Percentiles rank a stretch among this genome's conserved stretches.
These are phyloP conservation scores for Chaunax sp. DNA, from an alignment of 2,797 vertebrate species.

Conservation along the genomic window DNA sequence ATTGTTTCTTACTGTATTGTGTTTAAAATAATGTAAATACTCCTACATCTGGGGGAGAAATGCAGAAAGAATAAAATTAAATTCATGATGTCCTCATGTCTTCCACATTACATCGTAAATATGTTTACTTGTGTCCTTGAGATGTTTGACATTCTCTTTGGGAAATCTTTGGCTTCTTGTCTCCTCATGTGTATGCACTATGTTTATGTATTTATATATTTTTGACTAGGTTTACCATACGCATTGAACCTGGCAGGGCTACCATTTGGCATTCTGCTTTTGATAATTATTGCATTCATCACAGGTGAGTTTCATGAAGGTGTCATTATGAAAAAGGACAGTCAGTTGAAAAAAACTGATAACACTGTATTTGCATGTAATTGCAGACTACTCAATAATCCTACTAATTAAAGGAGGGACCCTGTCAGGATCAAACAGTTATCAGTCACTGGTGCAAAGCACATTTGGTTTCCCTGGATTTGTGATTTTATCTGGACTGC, in stretches of 20 bases:
- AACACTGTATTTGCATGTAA: constrained; percentile 44
- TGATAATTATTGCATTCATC: constrained; percentile 88
- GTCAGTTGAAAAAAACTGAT: background rate
- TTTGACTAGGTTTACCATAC: constrained; percentile 89
- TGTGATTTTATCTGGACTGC: constrained; percentile 89
- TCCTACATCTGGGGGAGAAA: background rate
- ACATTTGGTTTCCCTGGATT: constrained; percentile 92
- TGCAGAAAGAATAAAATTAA: too few relatives aligned
- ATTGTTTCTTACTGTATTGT: background rate
- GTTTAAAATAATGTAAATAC: background rate
- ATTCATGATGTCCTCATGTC: background rate
- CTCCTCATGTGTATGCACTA: background rate
- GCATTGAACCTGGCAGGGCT: constrained; percentile 95
- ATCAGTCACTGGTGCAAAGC: constrained; percentile 92
- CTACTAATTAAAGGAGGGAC: constrained; percentile 92
- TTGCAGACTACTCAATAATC: constrained; percentile 94
- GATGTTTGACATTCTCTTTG: background rate
- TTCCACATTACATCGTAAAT: background rate
- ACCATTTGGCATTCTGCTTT: constrained; percentile 91
- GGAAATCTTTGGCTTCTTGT: background rate
- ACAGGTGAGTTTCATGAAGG: constrained; percentile 80
- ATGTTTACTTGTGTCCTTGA: background rate
- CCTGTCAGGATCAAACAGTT: constrained; percentile 89
- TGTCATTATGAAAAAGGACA: background rate
- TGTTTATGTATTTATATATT: background rate